Evolutionary conservation across 1,140 invertebrate genomes (phyloP).

Genomic region (Gonioctena quinquepunctata): DNA sequence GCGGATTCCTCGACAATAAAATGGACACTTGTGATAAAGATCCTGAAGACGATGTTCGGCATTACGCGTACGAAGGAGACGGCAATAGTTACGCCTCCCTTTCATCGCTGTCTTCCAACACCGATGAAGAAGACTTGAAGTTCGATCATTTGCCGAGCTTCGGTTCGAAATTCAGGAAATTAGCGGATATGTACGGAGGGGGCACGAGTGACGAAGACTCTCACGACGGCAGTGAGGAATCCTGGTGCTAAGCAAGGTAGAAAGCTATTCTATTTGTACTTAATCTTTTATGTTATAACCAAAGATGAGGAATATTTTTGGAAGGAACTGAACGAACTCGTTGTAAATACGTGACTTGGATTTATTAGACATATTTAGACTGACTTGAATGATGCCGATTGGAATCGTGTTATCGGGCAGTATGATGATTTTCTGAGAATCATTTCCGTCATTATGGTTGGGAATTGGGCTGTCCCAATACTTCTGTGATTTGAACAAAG

Average conservation of each 20-base stretch:
- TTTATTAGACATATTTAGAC: background rate
- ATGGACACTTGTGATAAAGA: conserved; percentile 89
- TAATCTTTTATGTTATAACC: conserved; percentile 42
- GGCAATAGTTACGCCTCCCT: conserved; percentile 89
- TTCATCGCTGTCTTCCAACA: conserved; percentile 90
- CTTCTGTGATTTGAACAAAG: conserved; percentile 20
- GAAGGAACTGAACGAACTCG: conserved; percentile 23
- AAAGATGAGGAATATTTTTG: conserved; percentile 43
- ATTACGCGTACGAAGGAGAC: conserved; percentile 96
- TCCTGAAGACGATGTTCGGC: conserved; percentile 89
- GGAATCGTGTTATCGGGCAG: background rate
- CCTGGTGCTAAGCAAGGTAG: conserved; percentile 67
- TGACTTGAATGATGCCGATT: background rate
- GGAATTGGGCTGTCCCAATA: background rate
- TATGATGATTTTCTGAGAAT: background rate
- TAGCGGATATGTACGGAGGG: conserved; percentile 97
- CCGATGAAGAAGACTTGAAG: conserved; percentile 92
- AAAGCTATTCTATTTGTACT: conserved; percentile 34
- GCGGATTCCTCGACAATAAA: conserved; percentile 87
- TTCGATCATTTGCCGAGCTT: conserved; percentile 97
- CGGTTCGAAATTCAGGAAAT: conserved; percentile 92
- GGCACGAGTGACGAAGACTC: conserved; percentile 79
- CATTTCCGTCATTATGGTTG: background rate
- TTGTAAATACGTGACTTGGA: conserved; percentile 3
- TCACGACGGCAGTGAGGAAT: conserved; percentile 72